phyloP scores from a whole-genome alignment of 1,140 invertebrate genomes.

The Leptestheria dahalacensis region DNA sequence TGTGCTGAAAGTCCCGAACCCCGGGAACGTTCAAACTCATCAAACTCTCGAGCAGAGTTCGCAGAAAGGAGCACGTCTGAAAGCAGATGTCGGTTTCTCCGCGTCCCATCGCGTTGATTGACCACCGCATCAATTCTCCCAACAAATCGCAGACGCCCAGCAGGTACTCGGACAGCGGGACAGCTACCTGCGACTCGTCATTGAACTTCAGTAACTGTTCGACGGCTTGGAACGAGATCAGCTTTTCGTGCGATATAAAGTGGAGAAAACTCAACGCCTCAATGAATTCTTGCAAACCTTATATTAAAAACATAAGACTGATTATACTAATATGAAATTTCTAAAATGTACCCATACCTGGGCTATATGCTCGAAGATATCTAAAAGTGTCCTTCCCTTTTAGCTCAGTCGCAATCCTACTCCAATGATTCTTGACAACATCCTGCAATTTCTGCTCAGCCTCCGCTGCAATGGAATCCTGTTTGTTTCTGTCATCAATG shows the following conservation, averaged over 20 bases:
- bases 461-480: conserved; percentile 32
- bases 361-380: conserved; percentile 54
- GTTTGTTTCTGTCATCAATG: conserved; percentile 27
- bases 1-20: conserved; percentile 48
- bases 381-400: conserved; percentile 52
- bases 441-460: conserved; percentile 45
- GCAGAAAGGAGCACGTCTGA: conserved; percentile 39
- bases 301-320: conserved; percentile 17
- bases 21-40: conserved; percentile 27
- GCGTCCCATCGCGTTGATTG: conserved; percentile 62
- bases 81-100: conserved; percentile 62
- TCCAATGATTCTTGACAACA: conserved; percentile 43
- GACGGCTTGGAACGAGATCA: conserved; percentile 33
- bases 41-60: conserved; percentile 54
- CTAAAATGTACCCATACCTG: conserved; percentile 25
- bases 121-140: conserved; percentile 76
- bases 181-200: conserved; percentile 16
- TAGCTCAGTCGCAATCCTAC: conserved; percentile 52
- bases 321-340: background rate
- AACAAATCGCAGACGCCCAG: conserved; percentile 76
- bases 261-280: conserved; percentile 65
- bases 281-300: conserved; percentile 71
- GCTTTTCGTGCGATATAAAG: conserved; percentile 36
- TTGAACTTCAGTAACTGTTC: conserved; percentile 25
- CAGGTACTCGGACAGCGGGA: conserved; percentile 54